Base-by-base conservation (phyloP, 2,113 vertebrate genomes). In the Gadus chalcogrammus region DNA sequence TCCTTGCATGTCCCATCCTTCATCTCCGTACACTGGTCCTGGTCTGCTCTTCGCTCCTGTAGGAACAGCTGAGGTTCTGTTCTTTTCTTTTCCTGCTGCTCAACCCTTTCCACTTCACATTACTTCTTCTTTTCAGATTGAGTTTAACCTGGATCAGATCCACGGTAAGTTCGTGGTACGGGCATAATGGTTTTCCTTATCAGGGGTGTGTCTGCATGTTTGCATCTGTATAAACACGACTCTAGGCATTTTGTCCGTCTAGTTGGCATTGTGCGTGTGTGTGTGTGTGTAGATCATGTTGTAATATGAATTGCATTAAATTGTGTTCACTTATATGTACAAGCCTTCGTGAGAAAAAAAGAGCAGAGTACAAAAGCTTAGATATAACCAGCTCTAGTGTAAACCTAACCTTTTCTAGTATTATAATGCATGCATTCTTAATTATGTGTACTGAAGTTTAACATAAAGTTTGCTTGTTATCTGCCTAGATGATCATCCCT, bases 121-220 rank as follows among this genome's bases (percentile, higher is more conserved):
- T 85, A 76, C 88, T 88, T 85, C 80, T 90, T 69, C 87, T 85
- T 90, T 90, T 75, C 90, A 92, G 91, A 91, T 91, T 91, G 90
- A 91, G 67, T 92, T 92, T 91, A 92, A 91, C 87, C 74, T 82
- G 90, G 91, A 92, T 79, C 90, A 91, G 71, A 91, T 92, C 72
- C 88, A 92, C 80, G 91, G 92, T 93, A 88, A 93, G 91, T 93
- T 58, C 53, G 69, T 64, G 64, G 66, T 65, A 63, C 59, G 61
- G 70, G 52, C 15, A 15, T 4, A 65, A 56, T 73, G 69, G 28
- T 55, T 68, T 28, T 68, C 67, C 73, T 55, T 35, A 35, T 35
- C 31, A 35, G 24, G 62, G 61, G 70, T 85, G 70, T 74, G 76
- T 74, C 24, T 35, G n/a, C 55, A 58, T 82, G 65, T 84, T 70